phyloP scores from a whole-genome alignment of 2,888 invertebrate genomes.

The Embidobia sp. region DNA sequence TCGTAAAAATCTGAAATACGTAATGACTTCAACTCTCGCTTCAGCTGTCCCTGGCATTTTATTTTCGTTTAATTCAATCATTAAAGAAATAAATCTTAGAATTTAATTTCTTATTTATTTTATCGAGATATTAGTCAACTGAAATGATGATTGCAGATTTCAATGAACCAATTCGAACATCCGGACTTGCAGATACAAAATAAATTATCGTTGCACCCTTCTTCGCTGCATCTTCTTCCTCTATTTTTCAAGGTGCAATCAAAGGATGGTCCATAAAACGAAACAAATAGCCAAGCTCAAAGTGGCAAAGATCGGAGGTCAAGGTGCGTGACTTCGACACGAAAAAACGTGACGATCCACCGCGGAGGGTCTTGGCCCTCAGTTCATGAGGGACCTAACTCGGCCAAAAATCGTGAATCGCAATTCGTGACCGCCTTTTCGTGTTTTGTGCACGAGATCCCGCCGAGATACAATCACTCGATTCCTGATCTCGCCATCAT shows the following conservation, averaged over 20 bases:
- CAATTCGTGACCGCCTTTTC: constrained; percentile 71
- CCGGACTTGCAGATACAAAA: neutral
- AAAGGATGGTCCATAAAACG: constrained; percentile 38
- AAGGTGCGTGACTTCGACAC: constrained; percentile 66
- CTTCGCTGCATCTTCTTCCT: neutral
- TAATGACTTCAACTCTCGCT: too few relatives aligned
- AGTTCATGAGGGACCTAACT: constrained; percentile 56
- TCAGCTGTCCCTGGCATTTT: too few relatives aligned
- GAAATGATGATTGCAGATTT: too few relatives aligned
- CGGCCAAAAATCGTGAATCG: constrained; percentile 69
- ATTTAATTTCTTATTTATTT: too few relatives aligned
- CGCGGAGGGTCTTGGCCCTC: constrained; percentile 67
- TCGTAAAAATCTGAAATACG: too few relatives aligned
- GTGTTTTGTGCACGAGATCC: constrained; percentile 70
- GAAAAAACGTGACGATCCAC: constrained; percentile 72
- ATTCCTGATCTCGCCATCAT: constrained; percentile 68
- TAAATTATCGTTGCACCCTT: neutral
- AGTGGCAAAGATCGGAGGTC: constrained; percentile 52
- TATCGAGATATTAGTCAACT: too few relatives aligned
- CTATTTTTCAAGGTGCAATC: constrained; percentile 9
- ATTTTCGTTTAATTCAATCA: too few relatives aligned
- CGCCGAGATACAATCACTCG: constrained; percentile 68
- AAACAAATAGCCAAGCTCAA: constrained; percentile 45
- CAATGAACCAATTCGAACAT: neutral
- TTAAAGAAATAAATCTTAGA: too few relatives aligned